A percentile compares a stretch with the other conserved stretches of the same genome.
phyloP scores from a whole-genome alignment of 2,888 invertebrate species.

The Lochmaea crataegi region DNA sequence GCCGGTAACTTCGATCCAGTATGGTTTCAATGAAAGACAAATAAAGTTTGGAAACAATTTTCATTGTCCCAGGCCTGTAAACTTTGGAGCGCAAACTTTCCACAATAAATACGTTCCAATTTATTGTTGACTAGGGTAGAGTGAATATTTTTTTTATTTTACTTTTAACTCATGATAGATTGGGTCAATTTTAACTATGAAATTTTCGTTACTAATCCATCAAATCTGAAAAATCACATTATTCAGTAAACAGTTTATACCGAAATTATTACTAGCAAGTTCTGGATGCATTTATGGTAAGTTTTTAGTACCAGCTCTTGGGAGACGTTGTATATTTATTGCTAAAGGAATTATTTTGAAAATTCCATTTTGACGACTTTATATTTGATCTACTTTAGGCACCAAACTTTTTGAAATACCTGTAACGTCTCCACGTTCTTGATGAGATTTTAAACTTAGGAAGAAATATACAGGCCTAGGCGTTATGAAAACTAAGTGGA shows the following conservation, averaged over 20 bases:
- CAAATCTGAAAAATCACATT: too few species aligned
- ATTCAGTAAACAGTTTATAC: too few species aligned
- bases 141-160: background rate
- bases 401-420: too few species aligned
- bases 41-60: conserved; percentile 31
- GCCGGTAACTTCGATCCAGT: conserved; percentile 16
- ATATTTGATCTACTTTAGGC: too few species aligned
- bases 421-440: too few species aligned
- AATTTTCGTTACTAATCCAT: background rate
- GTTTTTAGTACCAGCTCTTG: too few species aligned
- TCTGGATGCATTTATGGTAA: too few species aligned
- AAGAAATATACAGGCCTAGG: background rate
- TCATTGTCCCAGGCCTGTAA: conserved; percentile 18
- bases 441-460: too few species aligned
- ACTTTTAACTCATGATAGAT: background rate
- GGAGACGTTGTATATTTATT: too few species aligned
- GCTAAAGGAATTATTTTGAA: too few species aligned
- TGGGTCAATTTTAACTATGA: background rate
- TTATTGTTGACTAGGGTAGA: conserved; percentile 3
- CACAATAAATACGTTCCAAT: conserved; percentile 17
- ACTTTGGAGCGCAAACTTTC: conserved; percentile 16
- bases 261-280: too few species aligned
- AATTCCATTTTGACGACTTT: too few species aligned
- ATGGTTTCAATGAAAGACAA: conserved; percentile 22
- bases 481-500: background rate